phyloP scores from a whole-genome alignment of 2,797 vertebrate species.

The Phoxinus dragarum region DNA sequence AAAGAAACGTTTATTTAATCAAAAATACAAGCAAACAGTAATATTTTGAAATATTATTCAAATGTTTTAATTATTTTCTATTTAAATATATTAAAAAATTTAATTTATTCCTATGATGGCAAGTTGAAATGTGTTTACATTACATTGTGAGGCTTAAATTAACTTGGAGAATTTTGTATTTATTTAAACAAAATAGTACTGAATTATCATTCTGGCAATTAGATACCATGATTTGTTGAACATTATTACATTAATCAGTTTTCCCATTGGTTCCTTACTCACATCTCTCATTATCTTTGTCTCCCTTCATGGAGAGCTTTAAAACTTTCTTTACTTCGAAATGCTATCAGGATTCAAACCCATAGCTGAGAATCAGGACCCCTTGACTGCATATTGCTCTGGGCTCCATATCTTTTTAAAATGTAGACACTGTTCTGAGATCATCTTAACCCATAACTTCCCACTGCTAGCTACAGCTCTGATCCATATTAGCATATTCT shows the following conservation, averaged over 20 bases:
- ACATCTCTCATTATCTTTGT: background rate
- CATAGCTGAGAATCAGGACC: background rate
- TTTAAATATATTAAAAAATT: background rate
- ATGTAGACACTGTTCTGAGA: background rate
- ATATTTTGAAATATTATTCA: background rate
- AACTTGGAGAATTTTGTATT: background rate
- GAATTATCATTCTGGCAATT: background rate
- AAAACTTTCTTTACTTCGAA: background rate
- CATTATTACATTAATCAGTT: background rate
- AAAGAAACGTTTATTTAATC: background rate
- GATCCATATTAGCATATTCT: background rate
- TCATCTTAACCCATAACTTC: conserved; percentile 9
- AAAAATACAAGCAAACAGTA: background rate
- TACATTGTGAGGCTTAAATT: background rate
- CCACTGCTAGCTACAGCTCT: background rate
- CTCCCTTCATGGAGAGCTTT: background rate
- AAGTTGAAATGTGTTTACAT: background rate
- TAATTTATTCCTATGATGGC: background rate
- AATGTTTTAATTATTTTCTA: background rate
- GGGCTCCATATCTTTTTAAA: background rate
- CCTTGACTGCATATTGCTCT: background rate
- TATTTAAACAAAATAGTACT: background rate
- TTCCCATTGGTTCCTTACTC: background rate
- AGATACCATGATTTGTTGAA: background rate
- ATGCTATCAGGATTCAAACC: background rate